Base-by-base conservation (phyloP, 2,797 vertebrate species). In the Rhabdophis nuchalis region DNA sequence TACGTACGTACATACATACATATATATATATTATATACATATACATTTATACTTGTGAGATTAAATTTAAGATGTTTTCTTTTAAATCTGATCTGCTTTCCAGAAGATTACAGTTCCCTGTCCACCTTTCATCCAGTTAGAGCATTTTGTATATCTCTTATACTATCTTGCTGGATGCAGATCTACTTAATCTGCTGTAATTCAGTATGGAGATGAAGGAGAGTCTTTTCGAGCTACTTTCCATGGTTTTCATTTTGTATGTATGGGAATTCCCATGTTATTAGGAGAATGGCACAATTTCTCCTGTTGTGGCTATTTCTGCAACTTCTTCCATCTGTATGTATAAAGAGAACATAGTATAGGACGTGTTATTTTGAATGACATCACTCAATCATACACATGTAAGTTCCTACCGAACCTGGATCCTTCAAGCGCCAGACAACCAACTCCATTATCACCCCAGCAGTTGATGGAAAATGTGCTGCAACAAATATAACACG, bases 11-110 rank as follows among this genome's bases (percentile, higher is more conserved):
- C 95, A 91, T 94, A 93, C 92, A 93, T 89, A 92, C 52, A 92
- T 92, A 93, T 95, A 95, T 97, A 94, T 96, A 96, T 97, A 97
- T 96, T 97, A 95, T 97, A 97, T 97, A 96, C 97, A 97, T 95
- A 97, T 95, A 96, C 95, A 96, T 91, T 93, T 92, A 94, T 72
- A 95, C 85, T 61, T 91, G 94, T 95, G 93, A 94, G 93, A 94
- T 95, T 94, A 94, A 90, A 88, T 57, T 72, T 88, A 85, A 92
- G 93, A 90, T 90, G 72, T 85, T 68, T 88, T 92, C 54, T 85
- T 90, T 90, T 10, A 53, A 57, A 72, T 53, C 92, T 72, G 53
- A 54, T 87, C 89, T 52, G 50, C 77, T 92, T 56, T 61, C 32
- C 89, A 88, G 89, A 88, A 88, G 56, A 56, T 88, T 91, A 90